A percentile compares a stretch with the other conserved stretches of the same genome.
Conservation (phyloP, 1,140 invertebrate genomes). For the Subanguina moxae region DNA sequence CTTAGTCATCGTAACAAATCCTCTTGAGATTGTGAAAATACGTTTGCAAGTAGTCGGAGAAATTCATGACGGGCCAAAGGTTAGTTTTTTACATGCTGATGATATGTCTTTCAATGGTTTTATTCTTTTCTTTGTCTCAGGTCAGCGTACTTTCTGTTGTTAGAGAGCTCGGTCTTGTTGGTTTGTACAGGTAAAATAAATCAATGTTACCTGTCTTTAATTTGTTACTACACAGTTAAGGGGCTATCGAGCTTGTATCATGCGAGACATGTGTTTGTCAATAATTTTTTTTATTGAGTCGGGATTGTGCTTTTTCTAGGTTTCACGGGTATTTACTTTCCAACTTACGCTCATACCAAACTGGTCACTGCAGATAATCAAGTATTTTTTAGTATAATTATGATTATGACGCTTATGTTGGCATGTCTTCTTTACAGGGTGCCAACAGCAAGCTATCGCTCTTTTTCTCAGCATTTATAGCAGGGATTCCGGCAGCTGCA, state of each 20-base stretch:
- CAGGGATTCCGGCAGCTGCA: conserved; percentile 90
- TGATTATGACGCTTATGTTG: neutral
- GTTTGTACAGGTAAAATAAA: conserved; percentile 58
- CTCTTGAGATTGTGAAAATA: conserved; percentile 98
- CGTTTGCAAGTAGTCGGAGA: conserved; percentile 96
- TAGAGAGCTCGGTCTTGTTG: conserved; percentile 56
- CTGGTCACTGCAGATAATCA: conserved; percentile 72
- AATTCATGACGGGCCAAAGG: conserved; percentile 72
- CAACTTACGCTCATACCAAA: conserved; percentile 88
- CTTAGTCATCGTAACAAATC: conserved; percentile 84
- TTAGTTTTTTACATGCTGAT: conserved; percentile 71
- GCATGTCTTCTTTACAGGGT: conserved; percentile 65
- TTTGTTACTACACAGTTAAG: conserved; percentile 57
- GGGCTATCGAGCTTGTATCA: conserved; percentile 66
- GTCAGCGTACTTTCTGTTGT: conserved; percentile 48
- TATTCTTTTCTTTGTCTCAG: conserved; percentile 62
- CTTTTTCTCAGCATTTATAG: conserved; percentile 77
- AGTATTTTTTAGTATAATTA: conserved; percentile 54
- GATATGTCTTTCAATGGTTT: conserved; percentile 81
- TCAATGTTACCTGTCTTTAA: too few species aligned
- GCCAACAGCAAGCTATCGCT: conserved; percentile 85
- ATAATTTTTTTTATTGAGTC: conserved; percentile 73
- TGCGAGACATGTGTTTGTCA: conserved; percentile 64
- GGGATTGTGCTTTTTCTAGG: too few species aligned
- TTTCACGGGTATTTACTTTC: conserved; percentile 91